phyloP scores from a whole-genome alignment of 2,888 invertebrate species.

The Drosophila atripex region DNA sequence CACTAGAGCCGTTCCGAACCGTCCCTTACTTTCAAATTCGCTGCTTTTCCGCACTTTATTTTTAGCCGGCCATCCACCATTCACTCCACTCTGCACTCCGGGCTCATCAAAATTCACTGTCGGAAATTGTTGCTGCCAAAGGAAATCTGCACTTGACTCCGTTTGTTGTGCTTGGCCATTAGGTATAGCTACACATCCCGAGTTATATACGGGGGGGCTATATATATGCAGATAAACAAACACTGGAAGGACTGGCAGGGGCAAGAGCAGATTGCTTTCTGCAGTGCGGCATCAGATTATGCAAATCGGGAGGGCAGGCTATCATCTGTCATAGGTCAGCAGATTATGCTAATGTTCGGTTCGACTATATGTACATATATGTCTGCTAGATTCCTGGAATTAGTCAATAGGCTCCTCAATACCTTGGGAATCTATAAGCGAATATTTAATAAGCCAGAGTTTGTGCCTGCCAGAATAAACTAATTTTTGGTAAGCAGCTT shows the following conservation, averaged over 20 bases:
- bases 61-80: constrained; percentile 50
- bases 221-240: constrained; percentile 12
- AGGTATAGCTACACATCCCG: constrained; percentile 10
- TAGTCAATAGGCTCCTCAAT: neutral
- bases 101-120: constrained; percentile 71
- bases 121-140: constrained; percentile 39
- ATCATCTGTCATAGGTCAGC: constrained; percentile 63
- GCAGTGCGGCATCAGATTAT: constrained; percentile 58
- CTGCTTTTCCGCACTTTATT: constrained; percentile 49
- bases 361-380: neutral
- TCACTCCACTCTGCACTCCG: constrained; percentile 30
- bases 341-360: constrained; percentile 66
- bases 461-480: neutral
- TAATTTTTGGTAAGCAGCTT: constrained; percentile 1
- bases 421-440: neutral
- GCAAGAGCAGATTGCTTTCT: constrained; percentile 40
- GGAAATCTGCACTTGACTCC: constrained; percentile 67
- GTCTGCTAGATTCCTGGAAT: neutral
- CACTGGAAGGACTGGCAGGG: neutral
- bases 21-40: constrained; percentile 28
- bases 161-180: constrained; percentile 35
- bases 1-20: constrained; percentile 40
- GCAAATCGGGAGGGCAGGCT: constrained; percentile 52
- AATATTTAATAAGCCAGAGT: neutral
- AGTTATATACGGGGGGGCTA: constrained; percentile 1